Evolutionary conservation across 1,140 invertebrate genomes (phyloP).

Genomic region (Ectropis grisescens): DNA sequence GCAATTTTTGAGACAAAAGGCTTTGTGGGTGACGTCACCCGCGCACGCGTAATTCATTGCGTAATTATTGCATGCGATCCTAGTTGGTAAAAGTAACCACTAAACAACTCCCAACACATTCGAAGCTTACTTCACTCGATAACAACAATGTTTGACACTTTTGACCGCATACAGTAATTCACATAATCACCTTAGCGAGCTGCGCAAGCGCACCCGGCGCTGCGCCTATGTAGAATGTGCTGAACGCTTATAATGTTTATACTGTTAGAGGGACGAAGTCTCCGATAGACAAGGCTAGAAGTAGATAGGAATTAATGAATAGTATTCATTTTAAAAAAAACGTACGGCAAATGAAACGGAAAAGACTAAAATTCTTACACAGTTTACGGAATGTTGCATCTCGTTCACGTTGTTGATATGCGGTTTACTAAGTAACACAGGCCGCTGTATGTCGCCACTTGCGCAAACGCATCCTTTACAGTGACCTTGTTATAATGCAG

Average conservation of each 20-base stretch:
- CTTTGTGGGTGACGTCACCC: no score
- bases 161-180: no score
- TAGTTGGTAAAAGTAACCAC: no score
- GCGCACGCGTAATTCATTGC: no score
- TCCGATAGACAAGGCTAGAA: conserved; percentile 63
- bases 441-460: not conserved
- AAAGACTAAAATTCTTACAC: conserved; percentile 66
- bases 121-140: no score
- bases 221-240: no score
- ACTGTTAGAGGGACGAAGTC: conserved; percentile 59
- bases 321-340: conserved; percentile 58
- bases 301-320: conserved; percentile 63
- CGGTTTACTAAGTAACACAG: conserved; percentile 39
- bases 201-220: no score
- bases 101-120: no score
- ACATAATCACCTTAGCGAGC: no score
- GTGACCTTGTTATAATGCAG: conserved; percentile 8
- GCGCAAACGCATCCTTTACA: conserved; percentile 12
- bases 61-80: no score
- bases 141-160: no score
- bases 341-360: conserved; percentile 64
- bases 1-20: no score
- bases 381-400: conserved; percentile 63
- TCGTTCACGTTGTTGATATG: conserved; percentile 58
- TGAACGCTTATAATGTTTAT: conserved; percentile 59